Conservation (phyloP, 2,888 invertebrate species). For the Herminia tarsipennalis region DNA sequence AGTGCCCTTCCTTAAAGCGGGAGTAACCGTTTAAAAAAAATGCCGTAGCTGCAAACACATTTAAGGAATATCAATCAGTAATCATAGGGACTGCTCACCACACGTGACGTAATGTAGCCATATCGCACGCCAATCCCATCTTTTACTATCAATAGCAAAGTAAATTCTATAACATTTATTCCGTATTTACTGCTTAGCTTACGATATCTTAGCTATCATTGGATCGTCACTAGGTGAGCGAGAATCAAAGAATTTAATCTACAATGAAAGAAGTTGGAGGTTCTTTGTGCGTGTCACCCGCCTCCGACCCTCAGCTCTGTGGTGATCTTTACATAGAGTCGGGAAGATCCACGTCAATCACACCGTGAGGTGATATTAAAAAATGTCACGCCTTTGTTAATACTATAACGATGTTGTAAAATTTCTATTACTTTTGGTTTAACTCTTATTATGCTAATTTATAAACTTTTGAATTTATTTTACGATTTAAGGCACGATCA, state of each 20-base stretch:
- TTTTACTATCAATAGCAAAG: too few relatives aligned
- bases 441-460: too few relatives aligned
- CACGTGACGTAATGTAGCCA: too few relatives aligned
- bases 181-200: not conserved
- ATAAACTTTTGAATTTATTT: too few relatives aligned
- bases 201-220: conserved; percentile 20
- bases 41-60: too few relatives aligned
- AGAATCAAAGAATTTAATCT: conserved; percentile 83
- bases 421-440: too few relatives aligned
- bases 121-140: too few relatives aligned
- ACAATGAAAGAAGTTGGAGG: conserved; percentile 80
- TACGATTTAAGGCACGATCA: too few relatives aligned
- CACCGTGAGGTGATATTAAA: conserved; percentile 9
- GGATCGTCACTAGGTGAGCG: conserved; percentile 63
- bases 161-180: not conserved
- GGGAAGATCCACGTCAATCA: conserved; percentile 39
- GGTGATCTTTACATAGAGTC: conserved; percentile 51
- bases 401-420: not conserved
- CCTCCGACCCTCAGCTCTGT: conserved; percentile 58
- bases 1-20: too few relatives aligned
- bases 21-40: too few relatives aligned
- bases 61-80: too few relatives aligned
- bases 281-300: conserved; percentile 81
- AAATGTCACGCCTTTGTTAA: not conserved
- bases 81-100: too few relatives aligned